Percentiles rank a stretch among this genome's conserved stretches.
These are phyloP conservation scores for Platerodrilus igneus DNA, from an alignment of 2,888 invertebrate species.

Conservation along the genomic window DNA sequence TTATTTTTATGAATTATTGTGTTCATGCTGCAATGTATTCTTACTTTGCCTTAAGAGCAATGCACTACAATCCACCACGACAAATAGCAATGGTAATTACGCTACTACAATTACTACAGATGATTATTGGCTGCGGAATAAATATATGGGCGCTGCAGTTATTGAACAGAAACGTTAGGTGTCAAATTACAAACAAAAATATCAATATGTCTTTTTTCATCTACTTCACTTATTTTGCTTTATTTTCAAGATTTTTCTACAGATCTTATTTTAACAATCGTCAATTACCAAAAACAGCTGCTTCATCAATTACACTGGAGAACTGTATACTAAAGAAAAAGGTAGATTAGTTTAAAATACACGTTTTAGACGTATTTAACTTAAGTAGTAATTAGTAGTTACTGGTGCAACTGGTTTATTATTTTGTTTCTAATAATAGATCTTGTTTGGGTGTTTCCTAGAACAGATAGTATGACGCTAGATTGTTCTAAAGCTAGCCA, in stretches of 20 bases:
- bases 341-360: conserved; percentile 46
- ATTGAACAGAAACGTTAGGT: conserved; percentile 67
- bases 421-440: too few species aligned
- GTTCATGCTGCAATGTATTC: too few species aligned
- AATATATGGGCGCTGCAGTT: conserved; percentile 85
- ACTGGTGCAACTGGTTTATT: too few species aligned
- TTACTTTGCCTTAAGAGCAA: too few species aligned
- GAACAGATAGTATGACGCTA: too few species aligned
- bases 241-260: conserved; percentile 92
- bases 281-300: conserved; percentile 35
- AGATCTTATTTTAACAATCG: conserved; percentile 73
- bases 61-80: conserved; percentile 75
- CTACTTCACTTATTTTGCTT: conserved; percentile 91
- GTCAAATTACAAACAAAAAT: conserved; percentile 80
- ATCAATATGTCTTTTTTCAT: conserved; percentile 86
- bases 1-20: too few species aligned
- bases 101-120: conserved; percentile 83
- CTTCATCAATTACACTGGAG: conserved; percentile 39
- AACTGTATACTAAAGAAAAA: conserved; percentile 46
- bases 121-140: conserved; percentile 90
- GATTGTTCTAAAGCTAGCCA: too few species aligned
- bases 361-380: too few species aligned
- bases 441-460: too few species aligned
- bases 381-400: too few species aligned
- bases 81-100: conserved; percentile 89